Percentiles rank a stretch among this genome's conserved stretches.
These are phyloP conservation scores for Oriolus oriolus DNA, from an alignment of 2,113 vertebrate species.

Conservation along the genomic window DNA sequence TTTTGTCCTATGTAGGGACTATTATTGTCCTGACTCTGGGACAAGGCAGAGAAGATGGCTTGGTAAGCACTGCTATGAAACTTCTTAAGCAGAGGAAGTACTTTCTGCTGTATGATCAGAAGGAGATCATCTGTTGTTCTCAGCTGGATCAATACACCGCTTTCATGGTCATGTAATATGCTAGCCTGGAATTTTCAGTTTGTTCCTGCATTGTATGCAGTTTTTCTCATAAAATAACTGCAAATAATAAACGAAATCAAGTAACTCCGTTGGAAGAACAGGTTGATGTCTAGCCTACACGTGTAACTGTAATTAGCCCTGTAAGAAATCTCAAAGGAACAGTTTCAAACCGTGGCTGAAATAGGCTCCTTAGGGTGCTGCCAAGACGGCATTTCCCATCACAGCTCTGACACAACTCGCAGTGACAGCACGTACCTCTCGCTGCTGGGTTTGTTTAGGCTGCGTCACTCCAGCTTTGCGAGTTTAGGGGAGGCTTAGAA, in stretches of 20 bases:
- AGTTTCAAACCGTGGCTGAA: not conserved
- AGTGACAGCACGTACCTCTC: not conserved
- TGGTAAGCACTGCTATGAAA: not conserved
- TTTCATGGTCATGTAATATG: not conserved
- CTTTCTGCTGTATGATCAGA: not conserved
- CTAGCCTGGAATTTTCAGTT: not conserved
- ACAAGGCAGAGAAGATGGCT: not conserved
- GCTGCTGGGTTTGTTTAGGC: not conserved
- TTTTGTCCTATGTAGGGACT: not conserved
- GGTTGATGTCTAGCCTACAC: not conserved
- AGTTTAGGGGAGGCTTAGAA: not conserved
- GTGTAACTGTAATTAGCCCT: not conserved
- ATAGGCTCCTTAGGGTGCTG: not conserved
- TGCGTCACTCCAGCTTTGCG: not conserved
- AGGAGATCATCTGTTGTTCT: not conserved
- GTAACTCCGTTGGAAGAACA: not conserved
- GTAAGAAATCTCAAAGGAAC: not conserved
- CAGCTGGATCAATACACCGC: not conserved
- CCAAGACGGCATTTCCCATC: not conserved
- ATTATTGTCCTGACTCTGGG: not conserved
- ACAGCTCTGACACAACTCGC: not conserved
- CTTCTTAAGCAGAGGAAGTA: not conserved
- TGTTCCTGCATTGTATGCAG: not conserved
- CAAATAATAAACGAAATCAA: not conserved
- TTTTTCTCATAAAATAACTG: not conserved